Evolutionary conservation across 1,140 invertebrate species (phyloP), one percentile per base, ranked within the genome.

Genomic region (Trigoniulus corallinus): DNA sequence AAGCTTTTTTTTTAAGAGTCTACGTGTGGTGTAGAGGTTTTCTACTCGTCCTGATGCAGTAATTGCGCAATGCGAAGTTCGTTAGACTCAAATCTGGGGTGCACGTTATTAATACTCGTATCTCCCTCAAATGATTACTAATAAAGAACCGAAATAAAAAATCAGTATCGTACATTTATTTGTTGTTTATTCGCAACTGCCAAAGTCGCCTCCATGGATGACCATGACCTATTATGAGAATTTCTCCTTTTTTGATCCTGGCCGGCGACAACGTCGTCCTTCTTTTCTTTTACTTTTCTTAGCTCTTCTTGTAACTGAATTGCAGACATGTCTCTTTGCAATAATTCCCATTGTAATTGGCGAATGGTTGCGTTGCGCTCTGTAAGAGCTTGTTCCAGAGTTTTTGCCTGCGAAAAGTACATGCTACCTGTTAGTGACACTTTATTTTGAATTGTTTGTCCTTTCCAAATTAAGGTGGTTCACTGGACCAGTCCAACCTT

Each of bases 381-480:
- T n/a, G 53, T 56, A 27, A 65, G 41, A n/a, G 56, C 58, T 34
- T 58, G 48, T 48, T 69, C 61, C 20, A 70, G 53, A 53, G 61
- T 57, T 53, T 69, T 63, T 4, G 65, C 64, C 68, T 70, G 52
- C 50, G 59, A 59, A 53, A 43, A 55, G 26, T 42, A 49, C 29
- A 7, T 7, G 7, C 15, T 7, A 34, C 29, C 29, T 15, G 15
- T 7, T 7, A 7, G 15, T 34, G 7, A 34, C 7, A 7, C 15
- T 34, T 34, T 34, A 7, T 34, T 34, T 34, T 34, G 15, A 34
- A 34, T 34, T 7, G 29, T 34, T 34, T 7, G 15, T 7, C 29
- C 15, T 7, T 34, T 34, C n/a, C n/a, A n/a, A n/a, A n/a, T n/a
- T n/a, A n/a, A n/a, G n/a, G n/a, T n/a, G n/a, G n/a, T n/a, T n/a